Conservation (phyloP, 2,888 invertebrate genomes). For the Salticus scenicus region DNA sequence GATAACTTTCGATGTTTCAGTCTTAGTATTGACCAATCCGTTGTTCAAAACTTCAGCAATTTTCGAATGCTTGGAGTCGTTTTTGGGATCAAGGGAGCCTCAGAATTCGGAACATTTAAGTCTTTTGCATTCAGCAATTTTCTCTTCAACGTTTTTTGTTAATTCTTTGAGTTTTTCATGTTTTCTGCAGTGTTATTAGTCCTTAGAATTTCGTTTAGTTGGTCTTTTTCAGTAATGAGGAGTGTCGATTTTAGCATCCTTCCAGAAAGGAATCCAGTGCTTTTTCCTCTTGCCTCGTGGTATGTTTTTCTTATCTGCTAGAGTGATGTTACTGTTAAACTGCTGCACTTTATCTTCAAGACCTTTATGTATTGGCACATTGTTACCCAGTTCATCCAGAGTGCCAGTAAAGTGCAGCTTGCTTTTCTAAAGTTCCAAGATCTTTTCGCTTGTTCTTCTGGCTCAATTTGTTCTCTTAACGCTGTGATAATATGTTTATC, state of each 20-base stretch:
- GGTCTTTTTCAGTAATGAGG: constrained; percentile 1
- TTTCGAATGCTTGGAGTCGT: too few relatives aligned
- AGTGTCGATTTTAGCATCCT: not conserved
- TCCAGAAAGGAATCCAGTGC: constrained; percentile 22
- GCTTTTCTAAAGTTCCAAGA: constrained; percentile 22
- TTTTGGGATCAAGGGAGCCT: too few relatives aligned
- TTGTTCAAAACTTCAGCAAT: too few relatives aligned
- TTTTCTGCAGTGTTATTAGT: not conserved
- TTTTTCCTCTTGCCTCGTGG: constrained; percentile 1
- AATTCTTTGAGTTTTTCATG: not conserved
- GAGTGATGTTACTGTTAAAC: not conserved
- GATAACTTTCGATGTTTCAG: too few relatives aligned
- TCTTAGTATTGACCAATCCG: too few relatives aligned
- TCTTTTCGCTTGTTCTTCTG: not conserved
- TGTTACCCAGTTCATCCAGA: not conserved
- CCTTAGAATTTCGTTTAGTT: not conserved
- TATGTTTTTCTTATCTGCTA: not conserved
- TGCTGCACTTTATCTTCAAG: too few relatives aligned
- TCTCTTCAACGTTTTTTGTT: too few relatives aligned
- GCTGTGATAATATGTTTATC: not conserved
- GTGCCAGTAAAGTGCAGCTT: not conserved
- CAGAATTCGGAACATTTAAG: too few relatives aligned
- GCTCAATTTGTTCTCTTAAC: not conserved
- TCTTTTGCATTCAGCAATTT: too few relatives aligned
- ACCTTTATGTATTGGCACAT: not conserved